These are phyloP conservation scores for Ammodytes dubius DNA, from an alignment of 2,113 vertebrate genomes.

Conservation along the genomic window DNA sequence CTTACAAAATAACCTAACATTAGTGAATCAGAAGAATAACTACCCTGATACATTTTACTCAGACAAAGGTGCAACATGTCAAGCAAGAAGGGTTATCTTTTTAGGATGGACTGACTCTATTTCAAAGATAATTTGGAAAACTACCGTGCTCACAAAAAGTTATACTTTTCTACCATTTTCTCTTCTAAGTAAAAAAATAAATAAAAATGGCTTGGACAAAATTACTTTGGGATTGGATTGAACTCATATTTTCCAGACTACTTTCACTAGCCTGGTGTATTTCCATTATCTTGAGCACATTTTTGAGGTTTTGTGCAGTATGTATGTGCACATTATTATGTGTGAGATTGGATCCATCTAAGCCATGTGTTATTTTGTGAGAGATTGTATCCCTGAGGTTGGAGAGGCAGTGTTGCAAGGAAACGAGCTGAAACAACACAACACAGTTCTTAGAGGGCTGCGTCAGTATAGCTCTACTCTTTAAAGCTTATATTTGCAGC, in stretches of 20 bases:
- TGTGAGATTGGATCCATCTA: not conserved
- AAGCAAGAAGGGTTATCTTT: not conserved
- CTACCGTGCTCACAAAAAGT: slow-evolving; percentile 8
- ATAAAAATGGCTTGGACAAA: not conserved
- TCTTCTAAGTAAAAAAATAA: not conserved
- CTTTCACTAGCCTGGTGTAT: not conserved
- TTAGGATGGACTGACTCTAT: not conserved
- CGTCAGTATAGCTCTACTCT: slow-evolving; percentile 84
- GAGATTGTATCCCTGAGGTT: slow-evolving; percentile 88
- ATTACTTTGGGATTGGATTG: not conserved
- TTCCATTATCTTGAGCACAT: not conserved
- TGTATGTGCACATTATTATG: not conserved
- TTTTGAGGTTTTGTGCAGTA: not conserved
- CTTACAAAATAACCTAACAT: not conserved
- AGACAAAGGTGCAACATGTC: not conserved
- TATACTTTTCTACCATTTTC: slow-evolving; percentile 4
- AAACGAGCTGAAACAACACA: slow-evolving; percentile 84
- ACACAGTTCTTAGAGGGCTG: slow-evolving; percentile 90
- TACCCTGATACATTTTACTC: not conserved
- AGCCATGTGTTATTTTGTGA: slow-evolving; percentile 61
- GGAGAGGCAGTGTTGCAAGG: slow-evolving; percentile 93
- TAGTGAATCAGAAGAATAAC: not conserved
- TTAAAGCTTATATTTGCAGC: slow-evolving; percentile 86
- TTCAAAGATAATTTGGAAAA: slow-evolving; percentile 8
- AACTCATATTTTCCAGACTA: not conserved